phyloP scores from a whole-genome alignment of 2,113 vertebrate genomes.

The Oreochromis niloticus region DNA sequence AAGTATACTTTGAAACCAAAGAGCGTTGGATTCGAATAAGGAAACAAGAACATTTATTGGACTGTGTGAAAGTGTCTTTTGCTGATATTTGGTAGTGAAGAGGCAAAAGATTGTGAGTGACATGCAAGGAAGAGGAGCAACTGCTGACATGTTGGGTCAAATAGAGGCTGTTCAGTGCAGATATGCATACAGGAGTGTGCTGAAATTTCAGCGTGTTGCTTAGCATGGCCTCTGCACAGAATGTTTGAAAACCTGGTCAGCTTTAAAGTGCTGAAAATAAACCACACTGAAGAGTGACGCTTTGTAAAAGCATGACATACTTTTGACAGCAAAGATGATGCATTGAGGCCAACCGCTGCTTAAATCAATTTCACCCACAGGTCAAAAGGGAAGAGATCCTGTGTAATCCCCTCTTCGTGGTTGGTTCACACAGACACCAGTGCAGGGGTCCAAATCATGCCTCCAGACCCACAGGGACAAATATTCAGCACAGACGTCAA shows the following conservation, averaged over 20 bases:
- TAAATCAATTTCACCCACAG: conserved; percentile 21
- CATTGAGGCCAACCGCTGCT: conserved; percentile 9
- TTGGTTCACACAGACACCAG: neutral
- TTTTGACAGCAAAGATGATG: conserved; percentile 6
- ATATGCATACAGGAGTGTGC: neutral
- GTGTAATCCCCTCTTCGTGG: conserved; percentile 22
- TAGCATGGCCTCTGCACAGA: neutral
- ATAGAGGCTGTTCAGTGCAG: neutral
- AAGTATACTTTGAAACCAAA: neutral
- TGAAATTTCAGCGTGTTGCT: neutral
- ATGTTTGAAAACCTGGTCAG: neutral
- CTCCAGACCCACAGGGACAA: neutral
- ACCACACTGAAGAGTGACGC: neutral
- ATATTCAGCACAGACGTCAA: conserved; percentile 19
- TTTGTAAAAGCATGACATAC: neutral
- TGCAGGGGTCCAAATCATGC: neutral
- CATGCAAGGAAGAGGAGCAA: too few species aligned
- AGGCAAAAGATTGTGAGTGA: neutral
- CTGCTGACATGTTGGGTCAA: neutral
- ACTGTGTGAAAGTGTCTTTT: neutral
- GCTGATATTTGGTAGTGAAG: neutral
- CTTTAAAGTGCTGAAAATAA: neutral
- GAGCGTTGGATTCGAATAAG: neutral
- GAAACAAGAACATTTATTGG: neutral
- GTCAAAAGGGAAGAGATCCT: neutral